These are phyloP conservation scores for Sesia bembeciformis DNA, from an alignment of 2,888 invertebrate species.

Conservation along the genomic window DNA sequence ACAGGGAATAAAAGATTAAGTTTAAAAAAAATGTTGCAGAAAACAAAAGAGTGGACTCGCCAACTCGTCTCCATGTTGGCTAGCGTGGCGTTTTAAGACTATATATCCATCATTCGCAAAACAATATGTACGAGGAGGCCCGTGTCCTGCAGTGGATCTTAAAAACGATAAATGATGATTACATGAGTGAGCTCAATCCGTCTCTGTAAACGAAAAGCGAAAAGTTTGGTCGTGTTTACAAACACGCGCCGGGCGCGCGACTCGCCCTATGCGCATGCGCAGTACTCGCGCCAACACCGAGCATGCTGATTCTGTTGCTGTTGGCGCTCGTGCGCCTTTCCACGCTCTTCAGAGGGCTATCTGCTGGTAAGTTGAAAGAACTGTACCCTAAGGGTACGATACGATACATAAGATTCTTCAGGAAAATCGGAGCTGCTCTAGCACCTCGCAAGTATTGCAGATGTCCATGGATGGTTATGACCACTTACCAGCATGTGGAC, in stretches of 20 bases:
- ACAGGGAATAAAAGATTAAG: no score
- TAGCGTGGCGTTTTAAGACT: no score
- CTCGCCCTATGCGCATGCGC: background rate
- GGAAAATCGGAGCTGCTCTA: no score
- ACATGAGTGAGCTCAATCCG: constrained; percentile 15
- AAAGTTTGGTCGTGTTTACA: constrained; percentile 36
- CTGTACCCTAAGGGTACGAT: background rate
- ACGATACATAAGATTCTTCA: background rate
- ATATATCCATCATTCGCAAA: no score
- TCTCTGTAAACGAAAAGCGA: constrained; percentile 22
- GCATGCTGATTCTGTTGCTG: constrained; percentile 21
- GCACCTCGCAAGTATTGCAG: no score
- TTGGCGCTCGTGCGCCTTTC: constrained; percentile 13
- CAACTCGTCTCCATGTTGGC: no score
- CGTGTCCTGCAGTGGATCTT: background rate
- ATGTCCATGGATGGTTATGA: no score
- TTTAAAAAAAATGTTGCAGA: no score
- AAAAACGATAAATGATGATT: background rate
- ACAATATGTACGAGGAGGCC: no score
- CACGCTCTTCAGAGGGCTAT: background rate
- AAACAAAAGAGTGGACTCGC: no score
- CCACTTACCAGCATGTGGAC: no score
- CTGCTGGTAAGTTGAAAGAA: background rate
- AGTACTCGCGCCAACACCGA: constrained; percentile 7
- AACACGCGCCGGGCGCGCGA: constrained; percentile 19